Percentiles rank a stretch among this genome's conserved stretches.
Evolutionary conservation across 2,888 invertebrate genomes (phyloP).

Genomic region (Lutraria lutraria): DNA sequence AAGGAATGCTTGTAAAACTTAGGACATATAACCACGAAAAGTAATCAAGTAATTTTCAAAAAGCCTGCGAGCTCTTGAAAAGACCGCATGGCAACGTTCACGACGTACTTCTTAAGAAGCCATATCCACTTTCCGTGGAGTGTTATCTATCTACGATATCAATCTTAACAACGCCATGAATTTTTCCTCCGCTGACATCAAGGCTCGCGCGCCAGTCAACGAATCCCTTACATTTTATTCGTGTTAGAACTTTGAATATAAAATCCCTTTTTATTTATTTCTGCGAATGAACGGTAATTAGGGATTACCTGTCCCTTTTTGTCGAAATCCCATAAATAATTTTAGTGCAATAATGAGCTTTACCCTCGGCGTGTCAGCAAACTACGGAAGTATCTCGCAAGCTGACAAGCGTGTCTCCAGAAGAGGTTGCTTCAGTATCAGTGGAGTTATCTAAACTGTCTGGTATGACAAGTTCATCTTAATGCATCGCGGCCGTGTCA

Average conservation of each 20-base stretch:
- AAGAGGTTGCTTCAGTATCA: background rate
- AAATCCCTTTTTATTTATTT: slow-evolving; percentile 17
- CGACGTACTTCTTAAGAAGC: slow-evolving; percentile 51
- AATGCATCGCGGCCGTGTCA: background rate
- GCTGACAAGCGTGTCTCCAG: background rate
- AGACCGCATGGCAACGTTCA: slow-evolving; percentile 33
- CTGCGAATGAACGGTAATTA: slow-evolving; percentile 28
- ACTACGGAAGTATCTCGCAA: background rate
- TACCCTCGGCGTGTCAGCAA: background rate
- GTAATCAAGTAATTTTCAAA: slow-evolving; percentile 55
- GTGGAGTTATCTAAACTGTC: slow-evolving; percentile 20
- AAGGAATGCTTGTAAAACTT: slow-evolving; percentile 33
- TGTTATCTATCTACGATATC: slow-evolving; percentile 30
- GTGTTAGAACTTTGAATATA: slow-evolving; percentile 14
- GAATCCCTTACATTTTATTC: slow-evolving; percentile 4
- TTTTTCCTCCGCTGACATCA: slow-evolving; percentile 29
- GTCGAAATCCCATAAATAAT: background rate
- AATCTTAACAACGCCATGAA: slow-evolving; percentile 34
- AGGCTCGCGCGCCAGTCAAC: slow-evolving; percentile 9
- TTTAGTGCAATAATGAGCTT: background rate
- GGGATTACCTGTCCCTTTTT: slow-evolving; percentile 28
- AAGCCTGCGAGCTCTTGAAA: slow-evolving; percentile 52
- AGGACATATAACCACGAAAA: slow-evolving; percentile 36
- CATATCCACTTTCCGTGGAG: slow-evolving; percentile 48
- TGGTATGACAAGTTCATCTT: slow-evolving; percentile 33